Percentiles rank a stretch among this genome's conserved stretches.
phyloP scores from a whole-genome alignment of 2,113 vertebrate genomes.

The Thamnophis sirtalis region DNA sequence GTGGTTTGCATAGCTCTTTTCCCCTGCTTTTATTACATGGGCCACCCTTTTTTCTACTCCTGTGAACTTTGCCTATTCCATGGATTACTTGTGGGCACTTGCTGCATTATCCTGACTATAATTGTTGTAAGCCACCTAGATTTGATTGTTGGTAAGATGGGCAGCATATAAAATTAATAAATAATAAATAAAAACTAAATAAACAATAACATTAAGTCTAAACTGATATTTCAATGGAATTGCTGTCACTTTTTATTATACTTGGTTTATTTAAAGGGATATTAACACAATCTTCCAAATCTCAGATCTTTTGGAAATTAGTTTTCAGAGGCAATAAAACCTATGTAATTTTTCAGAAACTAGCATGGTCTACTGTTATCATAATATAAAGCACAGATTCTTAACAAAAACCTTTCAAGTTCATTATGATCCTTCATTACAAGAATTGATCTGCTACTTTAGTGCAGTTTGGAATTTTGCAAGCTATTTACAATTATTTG shows the following conservation, averaged over 20 bases:
- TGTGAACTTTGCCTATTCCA: neutral
- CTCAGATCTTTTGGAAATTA: constrained; percentile 5
- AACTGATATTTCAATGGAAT: neutral
- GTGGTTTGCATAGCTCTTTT: neutral
- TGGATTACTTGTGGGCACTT: neutral
- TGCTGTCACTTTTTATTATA: neutral
- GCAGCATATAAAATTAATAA: neutral
- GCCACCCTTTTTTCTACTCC: neutral
- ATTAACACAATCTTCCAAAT: neutral
- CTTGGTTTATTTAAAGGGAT: neutral
- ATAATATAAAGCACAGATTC: neutral
- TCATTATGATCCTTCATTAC: neutral
- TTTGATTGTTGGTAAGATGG: neutral
- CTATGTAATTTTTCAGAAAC: neutral
- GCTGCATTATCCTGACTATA: neutral
- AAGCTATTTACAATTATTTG: constrained; percentile 5
- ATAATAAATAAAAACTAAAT: neutral
- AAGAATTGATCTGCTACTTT: constrained; percentile 4
- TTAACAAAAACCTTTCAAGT: constrained; percentile 11
- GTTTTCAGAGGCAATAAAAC: neutral
- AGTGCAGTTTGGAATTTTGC: constrained; percentile 13
- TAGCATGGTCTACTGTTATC: neutral
- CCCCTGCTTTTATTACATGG: neutral
- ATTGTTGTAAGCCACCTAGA: neutral
- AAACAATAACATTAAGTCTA: neutral